phyloP scores from a whole-genome alignment of 2,113 vertebrate species.

The Todiramphus chloris region DNA sequence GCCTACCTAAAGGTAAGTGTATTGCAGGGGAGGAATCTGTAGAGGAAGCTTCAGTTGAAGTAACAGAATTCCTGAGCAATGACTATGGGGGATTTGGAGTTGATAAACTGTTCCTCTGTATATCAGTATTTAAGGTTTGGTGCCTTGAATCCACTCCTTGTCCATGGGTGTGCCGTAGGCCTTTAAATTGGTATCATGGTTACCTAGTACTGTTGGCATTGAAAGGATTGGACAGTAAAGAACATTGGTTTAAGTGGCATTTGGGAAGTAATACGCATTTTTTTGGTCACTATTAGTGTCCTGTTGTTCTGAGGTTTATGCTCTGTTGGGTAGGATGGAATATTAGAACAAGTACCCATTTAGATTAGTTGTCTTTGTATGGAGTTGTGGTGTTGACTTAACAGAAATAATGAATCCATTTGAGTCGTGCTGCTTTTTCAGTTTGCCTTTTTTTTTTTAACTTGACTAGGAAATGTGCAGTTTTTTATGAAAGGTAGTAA shows the following conservation, averaged over 20 bases:
- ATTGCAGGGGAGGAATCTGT: not conserved
- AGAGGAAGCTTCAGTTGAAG: not conserved
- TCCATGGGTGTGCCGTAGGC: too few species aligned
- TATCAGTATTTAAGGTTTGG: not conserved
- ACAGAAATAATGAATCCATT: not conserved
- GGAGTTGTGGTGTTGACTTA: not conserved
- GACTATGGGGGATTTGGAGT: not conserved
- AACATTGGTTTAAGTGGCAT: not conserved
- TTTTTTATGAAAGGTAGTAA: not conserved
- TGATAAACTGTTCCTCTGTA: not conserved
- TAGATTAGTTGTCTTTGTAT: not conserved
- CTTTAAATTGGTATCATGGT: not conserved
- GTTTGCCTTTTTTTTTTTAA: not conserved
- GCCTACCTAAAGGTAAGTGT: conserved; percentile 93
- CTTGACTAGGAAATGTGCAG: not conserved
- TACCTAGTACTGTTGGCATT: not conserved
- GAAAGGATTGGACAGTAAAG: not conserved
- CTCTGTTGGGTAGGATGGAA: not conserved
- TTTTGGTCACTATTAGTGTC: not conserved
- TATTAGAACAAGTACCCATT: not conserved
- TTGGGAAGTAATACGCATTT: not conserved
- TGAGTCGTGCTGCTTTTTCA: not conserved
- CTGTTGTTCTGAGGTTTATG: not conserved
- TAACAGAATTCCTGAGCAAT: not conserved
- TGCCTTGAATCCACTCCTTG: not conserved